phyloP scores from a whole-genome alignment of 2,113 vertebrate species.

The Drymodes brunneopygia region DNA sequence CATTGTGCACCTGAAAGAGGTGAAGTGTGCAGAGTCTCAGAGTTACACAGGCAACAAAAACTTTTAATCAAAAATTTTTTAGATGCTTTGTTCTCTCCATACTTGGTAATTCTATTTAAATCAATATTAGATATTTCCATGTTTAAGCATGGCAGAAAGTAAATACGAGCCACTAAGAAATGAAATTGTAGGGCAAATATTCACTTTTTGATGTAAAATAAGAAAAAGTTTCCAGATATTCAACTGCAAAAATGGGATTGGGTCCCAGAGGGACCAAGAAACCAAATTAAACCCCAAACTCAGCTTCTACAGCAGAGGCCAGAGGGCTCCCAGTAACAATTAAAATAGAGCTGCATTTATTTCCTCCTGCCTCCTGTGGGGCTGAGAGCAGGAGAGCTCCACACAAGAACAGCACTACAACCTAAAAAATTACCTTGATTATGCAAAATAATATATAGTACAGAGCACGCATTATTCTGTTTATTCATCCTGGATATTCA shows the following conservation, averaged over 20 bases:
- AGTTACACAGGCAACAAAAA: neutral
- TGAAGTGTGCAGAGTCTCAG: neutral
- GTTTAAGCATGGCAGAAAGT: neutral
- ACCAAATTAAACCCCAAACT: rapidly evolving
- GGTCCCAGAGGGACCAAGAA: neutral
- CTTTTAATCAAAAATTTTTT: neutral
- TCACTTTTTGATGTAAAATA: neutral
- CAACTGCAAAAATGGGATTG: neutral
- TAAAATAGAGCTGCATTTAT: neutral
- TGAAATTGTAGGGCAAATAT: neutral
- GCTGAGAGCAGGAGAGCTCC: neutral
- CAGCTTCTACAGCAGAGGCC: neutral
- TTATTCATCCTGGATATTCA: neutral
- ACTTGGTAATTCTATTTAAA: neutral
- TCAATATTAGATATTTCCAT: neutral
- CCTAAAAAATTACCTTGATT: neutral
- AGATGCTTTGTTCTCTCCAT: neutral
- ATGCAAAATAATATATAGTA: neutral
- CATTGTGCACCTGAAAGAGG: conserved; percentile 88
- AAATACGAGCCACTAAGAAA: neutral
- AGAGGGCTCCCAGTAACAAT: neutral
- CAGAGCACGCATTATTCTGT: neutral
- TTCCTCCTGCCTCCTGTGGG: neutral
- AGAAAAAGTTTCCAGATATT: neutral
- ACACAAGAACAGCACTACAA: neutral